phyloP scores from a whole-genome alignment of 2,113 vertebrate species.

The Climacteris rufus region DNA sequence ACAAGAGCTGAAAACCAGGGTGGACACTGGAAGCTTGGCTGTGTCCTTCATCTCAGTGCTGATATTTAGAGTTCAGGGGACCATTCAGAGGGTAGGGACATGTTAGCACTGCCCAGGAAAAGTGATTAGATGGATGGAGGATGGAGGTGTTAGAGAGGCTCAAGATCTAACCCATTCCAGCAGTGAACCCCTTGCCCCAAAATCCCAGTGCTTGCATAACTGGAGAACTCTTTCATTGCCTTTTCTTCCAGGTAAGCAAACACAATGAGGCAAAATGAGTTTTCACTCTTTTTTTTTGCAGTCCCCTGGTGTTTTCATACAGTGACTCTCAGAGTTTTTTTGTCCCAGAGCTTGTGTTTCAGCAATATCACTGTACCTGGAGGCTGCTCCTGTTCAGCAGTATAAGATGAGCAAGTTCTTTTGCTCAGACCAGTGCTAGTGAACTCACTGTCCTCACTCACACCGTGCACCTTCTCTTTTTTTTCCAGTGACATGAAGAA shows the following conservation, averaged over 20 bases:
- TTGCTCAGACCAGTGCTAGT: neutral
- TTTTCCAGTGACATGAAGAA: constrained; percentile 90
- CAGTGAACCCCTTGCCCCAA: neutral
- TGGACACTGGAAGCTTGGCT: neutral
- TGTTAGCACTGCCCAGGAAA: neutral
- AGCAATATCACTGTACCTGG: neutral
- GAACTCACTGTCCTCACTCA: neutral
- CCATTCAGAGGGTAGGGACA: neutral
- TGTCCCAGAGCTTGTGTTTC: neutral
- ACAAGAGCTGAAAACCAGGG: neutral
- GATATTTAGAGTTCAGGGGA: neutral
- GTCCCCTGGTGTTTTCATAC: neutral
- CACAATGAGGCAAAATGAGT: neutral
- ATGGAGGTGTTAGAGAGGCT: neutral
- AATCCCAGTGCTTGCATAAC: neutral
- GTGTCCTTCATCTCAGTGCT: neutral
- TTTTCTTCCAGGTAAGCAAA: neutral
- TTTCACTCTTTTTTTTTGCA: neutral
- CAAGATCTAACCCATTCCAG: neutral
- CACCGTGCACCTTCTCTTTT: neutral
- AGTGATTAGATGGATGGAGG: neutral
- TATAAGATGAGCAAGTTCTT: neutral
- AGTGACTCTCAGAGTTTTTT: neutral
- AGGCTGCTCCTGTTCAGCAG: neutral
- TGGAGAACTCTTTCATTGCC: neutral